Conservation (phyloP, 2,888 invertebrate genomes). For the Lasioglossum malachurum region DNA sequence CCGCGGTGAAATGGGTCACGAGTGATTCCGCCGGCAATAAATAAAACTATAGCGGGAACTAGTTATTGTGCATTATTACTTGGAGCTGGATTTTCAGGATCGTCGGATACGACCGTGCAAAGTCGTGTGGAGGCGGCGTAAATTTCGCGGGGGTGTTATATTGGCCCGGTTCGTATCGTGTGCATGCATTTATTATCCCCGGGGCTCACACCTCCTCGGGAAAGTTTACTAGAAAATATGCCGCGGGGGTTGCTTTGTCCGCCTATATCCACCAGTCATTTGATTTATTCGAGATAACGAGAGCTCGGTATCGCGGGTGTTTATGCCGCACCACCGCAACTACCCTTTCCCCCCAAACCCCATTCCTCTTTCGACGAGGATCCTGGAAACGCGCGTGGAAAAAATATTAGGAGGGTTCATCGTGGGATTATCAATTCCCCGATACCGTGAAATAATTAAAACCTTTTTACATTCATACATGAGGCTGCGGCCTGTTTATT, state of each 20-base stretch:
- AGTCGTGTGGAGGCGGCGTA: slow-evolving; percentile 50
- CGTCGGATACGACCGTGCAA: not conserved
- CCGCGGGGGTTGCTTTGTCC: slow-evolving; percentile 59
- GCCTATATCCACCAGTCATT: slow-evolving; percentile 72
- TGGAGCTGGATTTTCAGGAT: not conserved
- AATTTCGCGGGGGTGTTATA: slow-evolving; percentile 54
- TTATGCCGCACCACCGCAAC: slow-evolving; percentile 41
- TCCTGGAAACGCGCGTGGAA: slow-evolving; percentile 15
- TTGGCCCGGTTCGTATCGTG: slow-evolving; percentile 65
- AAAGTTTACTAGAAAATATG: slow-evolving; percentile 74
- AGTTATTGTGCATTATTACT: not conserved
- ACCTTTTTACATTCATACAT: slow-evolving; percentile 5
- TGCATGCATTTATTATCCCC: slow-evolving; percentile 69
- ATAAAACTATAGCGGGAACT: not conserved
- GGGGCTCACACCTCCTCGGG: slow-evolving; percentile 62
- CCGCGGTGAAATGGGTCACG: not conserved
- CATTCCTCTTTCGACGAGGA: slow-evolving; percentile 43
- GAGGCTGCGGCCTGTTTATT: slow-evolving; percentile 18
- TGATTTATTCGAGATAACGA: slow-evolving; percentile 78
- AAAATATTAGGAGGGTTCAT: slow-evolving; percentile 57
- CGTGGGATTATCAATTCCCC: slow-evolving; percentile 57
- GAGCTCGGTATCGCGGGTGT: slow-evolving; percentile 56
- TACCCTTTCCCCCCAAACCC: slow-evolving; percentile 32
- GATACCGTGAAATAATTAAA: slow-evolving; percentile 42
- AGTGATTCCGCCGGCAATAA: not conserved